Conservation (phyloP, 2,888 invertebrate genomes). For the Celastrina argiolus region DNA sequence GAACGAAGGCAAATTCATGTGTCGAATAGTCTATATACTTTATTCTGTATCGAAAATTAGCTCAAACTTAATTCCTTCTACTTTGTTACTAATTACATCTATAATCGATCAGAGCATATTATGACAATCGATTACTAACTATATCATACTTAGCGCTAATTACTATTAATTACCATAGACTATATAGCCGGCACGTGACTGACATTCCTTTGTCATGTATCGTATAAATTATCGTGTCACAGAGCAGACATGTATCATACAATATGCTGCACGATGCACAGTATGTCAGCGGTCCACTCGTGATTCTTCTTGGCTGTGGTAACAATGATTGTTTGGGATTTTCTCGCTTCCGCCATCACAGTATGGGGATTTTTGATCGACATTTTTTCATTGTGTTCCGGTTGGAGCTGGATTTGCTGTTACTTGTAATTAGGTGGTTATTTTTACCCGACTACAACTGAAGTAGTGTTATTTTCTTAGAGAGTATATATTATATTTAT, state of each 20-base stretch:
- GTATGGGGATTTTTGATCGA: slow-evolving; percentile 5
- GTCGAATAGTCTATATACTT: too few relatives aligned
- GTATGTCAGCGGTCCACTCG: not conserved
- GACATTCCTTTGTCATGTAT: not conserved
- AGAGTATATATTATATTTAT: too few relatives aligned
- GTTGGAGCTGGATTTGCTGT: not conserved
- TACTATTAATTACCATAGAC: not conserved
- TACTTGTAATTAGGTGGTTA: too few relatives aligned
- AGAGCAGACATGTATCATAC: not conserved
- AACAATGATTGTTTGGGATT: not conserved
- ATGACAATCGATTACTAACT: not conserved
- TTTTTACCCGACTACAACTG: too few relatives aligned
- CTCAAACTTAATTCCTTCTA: not conserved
- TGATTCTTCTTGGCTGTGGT: not conserved
- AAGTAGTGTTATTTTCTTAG: too few relatives aligned
- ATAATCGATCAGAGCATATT: not conserved
- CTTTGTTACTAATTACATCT: not conserved
- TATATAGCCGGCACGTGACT: slow-evolving; percentile 3
- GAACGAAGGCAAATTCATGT: too few relatives aligned
- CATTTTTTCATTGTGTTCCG: slow-evolving; percentile 2
- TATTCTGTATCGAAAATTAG: too few relatives aligned
- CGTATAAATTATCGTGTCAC: not conserved
- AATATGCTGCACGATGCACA: not conserved
- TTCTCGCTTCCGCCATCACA: not conserved
- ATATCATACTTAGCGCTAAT: not conserved